phyloP scores from a whole-genome alignment of 2,888 invertebrate species.

The Perithous albicinctus region DNA sequence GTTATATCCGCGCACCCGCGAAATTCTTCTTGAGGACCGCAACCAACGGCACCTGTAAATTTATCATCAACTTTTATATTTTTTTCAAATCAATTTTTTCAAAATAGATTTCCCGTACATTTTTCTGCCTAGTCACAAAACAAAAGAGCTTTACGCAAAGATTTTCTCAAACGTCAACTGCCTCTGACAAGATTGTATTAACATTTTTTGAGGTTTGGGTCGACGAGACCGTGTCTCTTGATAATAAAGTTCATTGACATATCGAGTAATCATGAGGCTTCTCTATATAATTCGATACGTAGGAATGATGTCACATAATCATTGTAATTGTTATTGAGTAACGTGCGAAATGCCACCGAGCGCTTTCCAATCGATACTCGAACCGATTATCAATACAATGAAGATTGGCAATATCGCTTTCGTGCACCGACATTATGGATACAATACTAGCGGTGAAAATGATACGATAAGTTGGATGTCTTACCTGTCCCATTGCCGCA shows the following conservation, averaged over 20 bases:
- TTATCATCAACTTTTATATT: not conserved
- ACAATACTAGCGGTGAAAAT: not conserved
- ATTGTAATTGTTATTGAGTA: constrained; percentile 51
- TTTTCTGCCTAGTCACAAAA: not conserved
- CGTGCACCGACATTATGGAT: not conserved
- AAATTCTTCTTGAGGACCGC: constrained; percentile 96
- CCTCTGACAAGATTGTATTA: not conserved
- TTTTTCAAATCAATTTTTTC: not conserved
- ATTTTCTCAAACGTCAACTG: not conserved
- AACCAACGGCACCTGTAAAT: constrained; percentile 90
- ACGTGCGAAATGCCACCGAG: constrained; percentile 19
- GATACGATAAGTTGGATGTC: not conserved
- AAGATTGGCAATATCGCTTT: not conserved
- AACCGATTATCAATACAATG: constrained; percentile 39
- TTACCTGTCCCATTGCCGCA: constrained; percentile 83
- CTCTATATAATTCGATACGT: constrained; percentile 44
- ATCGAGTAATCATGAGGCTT: constrained; percentile 14
- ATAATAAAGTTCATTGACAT: not conserved
- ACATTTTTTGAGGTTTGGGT: not conserved
- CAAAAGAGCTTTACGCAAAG: not conserved
- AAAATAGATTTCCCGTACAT: no score
- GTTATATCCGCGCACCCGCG: constrained; percentile 93
- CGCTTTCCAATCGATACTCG: constrained; percentile 61
- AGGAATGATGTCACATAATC: constrained; percentile 57
- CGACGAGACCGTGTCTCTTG: not conserved